Conservation (phyloP, 2,888 invertebrate species). For the Drosophila pseudotakahashii region DNA sequence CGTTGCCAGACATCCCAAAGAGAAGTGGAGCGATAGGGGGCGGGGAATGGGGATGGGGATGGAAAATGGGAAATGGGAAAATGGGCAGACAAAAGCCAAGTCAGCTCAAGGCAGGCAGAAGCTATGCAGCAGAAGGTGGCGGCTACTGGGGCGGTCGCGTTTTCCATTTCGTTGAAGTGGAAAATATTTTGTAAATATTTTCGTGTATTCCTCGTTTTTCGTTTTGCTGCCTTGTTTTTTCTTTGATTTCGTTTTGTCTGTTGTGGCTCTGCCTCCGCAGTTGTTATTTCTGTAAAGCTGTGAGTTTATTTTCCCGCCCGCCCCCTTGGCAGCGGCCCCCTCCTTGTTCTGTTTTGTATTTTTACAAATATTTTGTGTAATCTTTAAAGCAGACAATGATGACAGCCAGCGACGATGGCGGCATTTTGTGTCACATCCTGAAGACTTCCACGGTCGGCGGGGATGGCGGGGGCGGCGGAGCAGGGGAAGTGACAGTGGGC, state of each 20-base stretch:
- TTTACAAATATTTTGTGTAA: slow-evolving; percentile 79
- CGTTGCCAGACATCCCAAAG: slow-evolving; percentile 55
- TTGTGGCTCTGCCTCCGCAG: slow-evolving; percentile 67
- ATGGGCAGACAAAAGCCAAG: slow-evolving; percentile 72
- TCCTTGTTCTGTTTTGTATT: slow-evolving; percentile 72
- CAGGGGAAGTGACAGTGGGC: slow-evolving; percentile 6
- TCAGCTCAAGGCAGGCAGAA: slow-evolving; percentile 59
- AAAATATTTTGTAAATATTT: slow-evolving; percentile 82
- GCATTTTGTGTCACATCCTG: slow-evolving; percentile 81
- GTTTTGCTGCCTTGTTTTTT: slow-evolving; percentile 37
- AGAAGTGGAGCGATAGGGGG: slow-evolving; percentile 10
- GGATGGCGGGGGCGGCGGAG: background rate
- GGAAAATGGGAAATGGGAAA: slow-evolving; percentile 15
- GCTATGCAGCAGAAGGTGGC: slow-evolving; percentile 37
- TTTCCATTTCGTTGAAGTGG: slow-evolving; percentile 80
- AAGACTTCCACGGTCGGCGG: slow-evolving; percentile 48
- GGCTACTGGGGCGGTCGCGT: slow-evolving; percentile 76
- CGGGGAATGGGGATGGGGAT: slow-evolving; percentile 14
- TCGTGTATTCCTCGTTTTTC: slow-evolving; percentile 51
- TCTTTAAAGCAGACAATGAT: slow-evolving; percentile 81
- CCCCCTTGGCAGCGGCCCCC: slow-evolving; percentile 12
- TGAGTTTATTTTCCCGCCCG: slow-evolving; percentile 63
- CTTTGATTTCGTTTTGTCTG: slow-evolving; percentile 51
- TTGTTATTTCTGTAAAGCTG: slow-evolving; percentile 78
- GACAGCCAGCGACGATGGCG: slow-evolving; percentile 79